Conservation (phyloP, 2,797 vertebrate species). For the Crax fasciolata region DNA sequence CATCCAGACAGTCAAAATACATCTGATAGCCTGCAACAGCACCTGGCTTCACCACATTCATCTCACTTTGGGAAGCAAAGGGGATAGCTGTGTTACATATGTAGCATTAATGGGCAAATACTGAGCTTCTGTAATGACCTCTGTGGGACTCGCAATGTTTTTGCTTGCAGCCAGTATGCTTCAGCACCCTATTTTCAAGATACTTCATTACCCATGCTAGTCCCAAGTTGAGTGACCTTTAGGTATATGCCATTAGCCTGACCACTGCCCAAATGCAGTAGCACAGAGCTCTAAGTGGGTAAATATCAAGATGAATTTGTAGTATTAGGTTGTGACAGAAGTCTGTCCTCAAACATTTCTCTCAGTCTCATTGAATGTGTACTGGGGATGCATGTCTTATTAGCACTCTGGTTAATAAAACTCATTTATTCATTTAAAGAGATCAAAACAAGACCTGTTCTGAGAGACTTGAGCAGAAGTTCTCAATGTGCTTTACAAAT, state of each 20-base stretch:
- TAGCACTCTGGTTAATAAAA: background rate
- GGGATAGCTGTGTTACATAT: background rate
- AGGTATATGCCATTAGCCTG: background rate
- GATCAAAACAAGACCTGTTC: background rate
- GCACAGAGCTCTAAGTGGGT: background rate
- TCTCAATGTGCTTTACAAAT: background rate
- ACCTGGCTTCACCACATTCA: background rate
- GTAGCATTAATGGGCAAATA: background rate
- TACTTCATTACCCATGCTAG: background rate
- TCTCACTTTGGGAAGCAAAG: background rate
- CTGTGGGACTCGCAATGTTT: background rate
- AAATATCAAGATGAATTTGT: background rate
- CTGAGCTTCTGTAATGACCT: slow-evolving; percentile 31
- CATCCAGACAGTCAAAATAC: background rate
- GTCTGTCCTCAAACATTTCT: background rate
- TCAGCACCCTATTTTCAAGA: background rate
- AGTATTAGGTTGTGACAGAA: background rate
- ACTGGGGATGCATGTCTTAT: background rate
- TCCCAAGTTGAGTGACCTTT: background rate
- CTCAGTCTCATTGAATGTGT: background rate
- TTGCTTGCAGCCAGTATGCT: background rate
- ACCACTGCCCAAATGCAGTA: background rate
- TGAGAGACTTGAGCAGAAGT: background rate
- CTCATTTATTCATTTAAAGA: slow-evolving; percentile 10
- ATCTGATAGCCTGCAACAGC: background rate